Base-by-base conservation (phyloP, 2,888 invertebrate species). In the Ophion slaviceki region DNA sequence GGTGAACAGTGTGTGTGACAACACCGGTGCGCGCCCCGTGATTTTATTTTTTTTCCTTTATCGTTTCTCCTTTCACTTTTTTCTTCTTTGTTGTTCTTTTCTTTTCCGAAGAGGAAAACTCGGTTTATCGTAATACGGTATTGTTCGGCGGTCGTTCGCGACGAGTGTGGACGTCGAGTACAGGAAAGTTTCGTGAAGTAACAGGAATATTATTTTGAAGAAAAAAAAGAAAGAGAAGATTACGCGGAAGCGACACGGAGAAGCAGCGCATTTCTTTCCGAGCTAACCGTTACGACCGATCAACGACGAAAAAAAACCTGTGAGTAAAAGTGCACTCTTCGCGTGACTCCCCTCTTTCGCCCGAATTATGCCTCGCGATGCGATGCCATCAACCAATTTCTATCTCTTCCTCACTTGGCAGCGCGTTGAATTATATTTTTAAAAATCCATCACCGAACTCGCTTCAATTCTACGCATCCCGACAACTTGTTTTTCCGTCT, bases 1-100 rank as follows among this genome's bases (percentile, higher is more conserved):
- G 75, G 74, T 76, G 85, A 53, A 61, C 59, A 82, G 83, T 83
- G 83, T 70, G 79, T 14, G 53, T 74, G 76, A 76, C 62, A 72
- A 82, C 36, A 68, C 71, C 82, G 80, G 82, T 82, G 82, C 70
- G 71, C 40, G n/a, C 28, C 36, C 57, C 72, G 62, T 80, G 66
- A 59, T 59, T 66, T 74, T 76, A 36, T 66, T 74, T 76, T 47
- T 61, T 66, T 14, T 14, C 20, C 7, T 10, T 61, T 61, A 20
- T 20, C 24, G 61, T 76, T 11, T 82, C 53, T 71, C 36, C 20
- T 66, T 79, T 75, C 57, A 10, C 40, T 68, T 77, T n/a, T 68
- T 67, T 53, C 66, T 20, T 64, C 10, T 36, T 40, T 47, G 17
- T 72, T n/a, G 8, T 36, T 72, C 10, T 53, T 75, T n/a, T 62